Percentiles rank a stretch among this genome's conserved stretches.
phyloP scores from a whole-genome alignment of 2,888 invertebrate genomes.

The Dasysyrphus tricinctus region DNA sequence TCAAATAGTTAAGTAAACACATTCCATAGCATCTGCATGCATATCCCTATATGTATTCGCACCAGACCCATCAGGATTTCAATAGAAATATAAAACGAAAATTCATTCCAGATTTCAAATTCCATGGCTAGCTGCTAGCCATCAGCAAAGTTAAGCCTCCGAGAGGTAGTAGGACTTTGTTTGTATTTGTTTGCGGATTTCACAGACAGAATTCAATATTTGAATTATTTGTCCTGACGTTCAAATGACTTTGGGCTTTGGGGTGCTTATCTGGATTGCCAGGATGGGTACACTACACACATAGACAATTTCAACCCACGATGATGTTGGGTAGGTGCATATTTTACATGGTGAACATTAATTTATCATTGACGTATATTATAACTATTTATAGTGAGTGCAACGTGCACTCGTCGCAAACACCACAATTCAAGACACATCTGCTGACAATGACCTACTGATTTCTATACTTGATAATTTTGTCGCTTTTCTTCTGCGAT shows the following conservation, averaged over 20 bases:
- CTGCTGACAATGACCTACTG: conserved; percentile 60
- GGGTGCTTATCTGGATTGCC: not conserved
- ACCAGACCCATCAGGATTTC: conserved; percentile 11
- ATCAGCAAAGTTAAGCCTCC: conserved; percentile 15
- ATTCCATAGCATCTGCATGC: not conserved
- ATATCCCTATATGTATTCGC: not conserved
- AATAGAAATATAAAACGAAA: conserved; percentile 28
- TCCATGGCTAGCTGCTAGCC: not conserved
- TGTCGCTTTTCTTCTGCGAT: not conserved
- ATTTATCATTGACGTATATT: conserved; percentile 35
- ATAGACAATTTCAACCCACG: not conserved
- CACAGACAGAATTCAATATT: conserved; percentile 53
- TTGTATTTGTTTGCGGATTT: conserved; percentile 47
- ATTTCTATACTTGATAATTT: conserved; percentile 56
- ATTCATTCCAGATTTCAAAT: conserved; percentile 19
- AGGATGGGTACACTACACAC: not conserved
- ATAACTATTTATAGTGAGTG: conserved; percentile 10
- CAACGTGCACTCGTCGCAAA: conserved; percentile 11
- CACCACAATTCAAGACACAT: conserved; percentile 40
- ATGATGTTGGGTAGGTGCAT: not conserved
- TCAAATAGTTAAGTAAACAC: conserved; percentile 35
- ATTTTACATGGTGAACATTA: conserved; percentile 20
- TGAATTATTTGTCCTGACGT: conserved; percentile 51
- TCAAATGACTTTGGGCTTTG: conserved; percentile 44
- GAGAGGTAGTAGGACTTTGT: conserved; percentile 19